Evolutionary conservation across 2,797 vertebrate genomes (phyloP), one percentile per base, ranked within the genome.

Genomic region (Carapus acus): DNA sequence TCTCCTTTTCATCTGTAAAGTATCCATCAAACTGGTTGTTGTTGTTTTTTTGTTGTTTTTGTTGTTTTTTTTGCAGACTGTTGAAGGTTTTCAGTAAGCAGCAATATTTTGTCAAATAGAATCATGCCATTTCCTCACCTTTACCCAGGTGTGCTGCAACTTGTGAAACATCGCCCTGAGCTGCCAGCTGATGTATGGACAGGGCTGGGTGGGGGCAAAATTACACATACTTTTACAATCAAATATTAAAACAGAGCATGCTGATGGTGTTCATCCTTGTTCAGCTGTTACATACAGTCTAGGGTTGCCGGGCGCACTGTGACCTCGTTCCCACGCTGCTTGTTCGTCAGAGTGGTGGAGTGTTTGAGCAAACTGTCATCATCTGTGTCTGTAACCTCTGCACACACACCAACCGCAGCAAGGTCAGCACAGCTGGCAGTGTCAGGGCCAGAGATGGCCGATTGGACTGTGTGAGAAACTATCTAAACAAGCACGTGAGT

Each of bases 181-280:
- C 94, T 0, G 96, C 94, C 0, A 99, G 81, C 81, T 99, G 96
- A 74, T 98, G 93, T 76, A 99, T 85, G 43, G 96, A 96, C 38
- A 99, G 76, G 1, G 89, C 96, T 97, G 54, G 16, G 23, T 51
- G 68, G 1, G 37, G 37, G 62, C 63, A 52, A 6, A 21, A 43
- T 48, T 7, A 3, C 44, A 52, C 12, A 58, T 8, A 39, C 46
- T 1, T 52, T 2, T 17, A 4, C 15, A 1, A 47, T n/a, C 33
- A 43, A 2, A 43, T 8, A 39, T 12, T 21, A 2, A n/a, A 44
- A 49, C n/a, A n/a, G 18, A 20, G 15, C 11, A 8, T n/a, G 3
- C 8, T 37, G 38, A 20, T 12, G 16, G 7, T 36, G 2, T 11
- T 34, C 15, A 45, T 3, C 7, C 17, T 39, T 41, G 1, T 29